These are phyloP conservation scores for Drosophila lacertosa DNA, from an alignment of 1,140 invertebrate species.

Conservation along the genomic window DNA sequence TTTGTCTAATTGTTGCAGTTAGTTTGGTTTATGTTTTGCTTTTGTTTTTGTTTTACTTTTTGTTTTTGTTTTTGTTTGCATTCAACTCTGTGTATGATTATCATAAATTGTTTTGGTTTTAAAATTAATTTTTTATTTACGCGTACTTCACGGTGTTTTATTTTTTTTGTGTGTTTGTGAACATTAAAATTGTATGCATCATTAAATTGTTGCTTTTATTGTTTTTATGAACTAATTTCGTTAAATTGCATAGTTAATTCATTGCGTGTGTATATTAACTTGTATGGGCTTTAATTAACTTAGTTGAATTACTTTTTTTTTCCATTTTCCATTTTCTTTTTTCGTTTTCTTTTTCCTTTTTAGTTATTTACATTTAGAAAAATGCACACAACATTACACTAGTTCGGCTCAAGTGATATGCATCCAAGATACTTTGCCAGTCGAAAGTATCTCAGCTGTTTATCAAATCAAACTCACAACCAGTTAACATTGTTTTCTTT, in stretches of 20 bases:
- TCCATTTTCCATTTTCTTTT: conserved; percentile 5
- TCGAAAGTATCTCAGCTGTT: conserved; percentile 41
- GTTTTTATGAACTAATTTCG: conserved; percentile 41
- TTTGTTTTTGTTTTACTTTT: conserved; percentile 16
- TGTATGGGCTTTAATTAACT: conserved; percentile 57
- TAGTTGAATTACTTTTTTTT: conserved; percentile 21
- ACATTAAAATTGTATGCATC: conserved; percentile 71
- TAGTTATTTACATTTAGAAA: conserved; percentile 80
- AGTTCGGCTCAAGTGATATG: conserved; percentile 49
- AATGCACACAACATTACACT: conserved; percentile 70
- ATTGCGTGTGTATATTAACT: conserved; percentile 35
- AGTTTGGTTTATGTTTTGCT: conserved; percentile 42
- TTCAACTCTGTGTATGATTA: conserved; percentile 64
- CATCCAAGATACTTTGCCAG: conserved; percentile 39
- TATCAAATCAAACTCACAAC: conserved; percentile 63
- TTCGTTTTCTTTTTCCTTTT: conserved; percentile 26
- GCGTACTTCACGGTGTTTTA: conserved; percentile 29
- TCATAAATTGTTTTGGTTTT: conserved; percentile 54
- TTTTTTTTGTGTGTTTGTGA: conserved; percentile 52
- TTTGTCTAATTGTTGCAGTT: conserved; percentile 57
- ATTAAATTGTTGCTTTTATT: conserved; percentile 45
- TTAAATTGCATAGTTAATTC: conserved; percentile 50
- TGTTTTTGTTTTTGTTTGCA: conserved; percentile 25
- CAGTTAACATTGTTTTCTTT: conserved; percentile 60
- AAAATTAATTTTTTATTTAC: conserved; percentile 25